These are phyloP conservation scores for Sesamia nonagrioides DNA, from an alignment of 1,140 invertebrate species.

Conservation along the genomic window DNA sequence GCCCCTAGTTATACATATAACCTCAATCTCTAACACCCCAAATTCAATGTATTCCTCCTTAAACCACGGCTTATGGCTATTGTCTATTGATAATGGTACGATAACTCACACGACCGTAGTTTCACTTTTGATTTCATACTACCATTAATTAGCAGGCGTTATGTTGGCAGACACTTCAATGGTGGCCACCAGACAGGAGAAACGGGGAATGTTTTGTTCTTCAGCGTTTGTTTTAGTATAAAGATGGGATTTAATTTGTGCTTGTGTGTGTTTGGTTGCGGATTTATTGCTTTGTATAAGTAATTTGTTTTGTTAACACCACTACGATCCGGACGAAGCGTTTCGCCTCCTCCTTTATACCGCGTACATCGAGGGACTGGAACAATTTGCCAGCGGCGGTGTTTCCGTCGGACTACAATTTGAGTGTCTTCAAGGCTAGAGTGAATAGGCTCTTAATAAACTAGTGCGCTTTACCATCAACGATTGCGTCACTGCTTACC, in stretches of 20 bases:
- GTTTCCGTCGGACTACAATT: too few relatives aligned
- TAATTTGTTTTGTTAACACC: too few relatives aligned
- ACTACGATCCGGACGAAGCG: too few relatives aligned
- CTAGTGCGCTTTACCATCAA: too few relatives aligned
- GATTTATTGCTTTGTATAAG: background rate
- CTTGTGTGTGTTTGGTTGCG: background rate
- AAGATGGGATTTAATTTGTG: background rate
- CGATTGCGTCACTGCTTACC: too few relatives aligned
- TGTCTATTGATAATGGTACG: background rate
- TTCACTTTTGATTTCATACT: conserved; percentile 28
- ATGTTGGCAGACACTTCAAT: conserved; percentile 31
- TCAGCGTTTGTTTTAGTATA: background rate
- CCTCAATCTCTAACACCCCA: background rate
- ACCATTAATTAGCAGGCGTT: conserved; percentile 30
- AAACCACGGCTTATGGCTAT: background rate
- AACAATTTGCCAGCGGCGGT: too few relatives aligned
- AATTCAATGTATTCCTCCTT: background rate
- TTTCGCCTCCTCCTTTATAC: too few relatives aligned
- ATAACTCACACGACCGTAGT: conserved; percentile 26
- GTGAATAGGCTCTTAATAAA: too few relatives aligned
- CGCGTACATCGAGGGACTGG: too few relatives aligned
- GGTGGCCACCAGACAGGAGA: conserved; percentile 12
- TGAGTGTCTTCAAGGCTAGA: too few relatives aligned
- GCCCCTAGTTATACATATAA: background rate
- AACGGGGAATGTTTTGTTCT: background rate